phyloP scores from a whole-genome alignment of 2,113 vertebrate species.

The Trematocara variabile region DNA sequence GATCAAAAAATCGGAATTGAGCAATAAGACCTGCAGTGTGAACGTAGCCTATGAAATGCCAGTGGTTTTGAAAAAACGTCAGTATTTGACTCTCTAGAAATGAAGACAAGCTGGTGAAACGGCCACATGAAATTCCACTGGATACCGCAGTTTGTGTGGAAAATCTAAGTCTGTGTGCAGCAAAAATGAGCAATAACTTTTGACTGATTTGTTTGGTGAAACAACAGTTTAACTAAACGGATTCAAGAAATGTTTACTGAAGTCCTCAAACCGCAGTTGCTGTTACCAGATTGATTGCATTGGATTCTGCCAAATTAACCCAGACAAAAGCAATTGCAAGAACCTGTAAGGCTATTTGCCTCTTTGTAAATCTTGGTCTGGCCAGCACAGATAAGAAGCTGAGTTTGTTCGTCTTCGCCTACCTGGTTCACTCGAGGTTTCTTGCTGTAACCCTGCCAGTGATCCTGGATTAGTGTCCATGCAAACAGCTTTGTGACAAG shows the following conservation, averaged over 20 bases:
- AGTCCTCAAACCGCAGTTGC: background rate
- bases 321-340: background rate
- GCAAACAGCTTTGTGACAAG: constrained; percentile 2
- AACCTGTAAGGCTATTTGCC: background rate
- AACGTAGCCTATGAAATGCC: background rate
- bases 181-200: background rate
- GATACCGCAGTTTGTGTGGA: background rate
- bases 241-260: background rate
- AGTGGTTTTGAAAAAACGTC: background rate
- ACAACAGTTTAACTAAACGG: background rate
- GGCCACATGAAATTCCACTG: background rate
- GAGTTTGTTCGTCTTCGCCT: background rate
- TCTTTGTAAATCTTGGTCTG: background rate
- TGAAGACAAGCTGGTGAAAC: background rate
- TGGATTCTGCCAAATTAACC: background rate
- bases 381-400: background rate
- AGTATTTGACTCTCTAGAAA: background rate
- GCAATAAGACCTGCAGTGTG: too few relatives aligned
- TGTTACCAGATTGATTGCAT: background rate
- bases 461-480: constrained; percentile 7
- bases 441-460: background rate
- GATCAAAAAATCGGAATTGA: too few relatives aligned
- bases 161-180: background rate
- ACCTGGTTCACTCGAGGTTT: background rate
- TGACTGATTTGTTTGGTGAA: background rate